Conservation (phyloP, 2,797 vertebrate species). For the Sebastes variabilis region DNA sequence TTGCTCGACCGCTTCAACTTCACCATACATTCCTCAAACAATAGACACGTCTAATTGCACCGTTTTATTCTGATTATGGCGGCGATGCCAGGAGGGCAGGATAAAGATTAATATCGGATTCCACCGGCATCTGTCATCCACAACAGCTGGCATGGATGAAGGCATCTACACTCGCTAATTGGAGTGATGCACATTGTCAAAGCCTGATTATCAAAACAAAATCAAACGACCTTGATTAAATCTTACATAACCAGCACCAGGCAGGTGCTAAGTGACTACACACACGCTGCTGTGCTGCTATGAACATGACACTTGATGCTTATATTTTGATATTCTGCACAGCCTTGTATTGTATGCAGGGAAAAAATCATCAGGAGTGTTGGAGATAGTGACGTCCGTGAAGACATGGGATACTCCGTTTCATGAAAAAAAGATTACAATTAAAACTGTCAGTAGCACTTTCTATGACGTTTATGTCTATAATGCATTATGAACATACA, state of each 20-base stretch:
- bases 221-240: constrained; percentile 1
- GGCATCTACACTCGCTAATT: background rate
- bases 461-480: too few species aligned
- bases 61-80: background rate
- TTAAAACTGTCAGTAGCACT: background rate
- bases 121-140: background rate
- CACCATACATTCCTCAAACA: background rate
- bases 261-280: background rate
- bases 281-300: background rate
- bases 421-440: background rate
- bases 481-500: too few species aligned
- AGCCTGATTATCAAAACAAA: constrained; percentile 11
- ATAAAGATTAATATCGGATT: background rate
- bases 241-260: background rate
- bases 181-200: constrained; percentile 7
- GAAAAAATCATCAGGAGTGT: background rate
- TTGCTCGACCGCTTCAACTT: background rate
- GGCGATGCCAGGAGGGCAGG: background rate
- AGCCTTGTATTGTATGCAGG: background rate
- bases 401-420: background rate
- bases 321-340: background rate
- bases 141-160: constrained; percentile 1
- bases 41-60: background rate
- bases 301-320: background rate
- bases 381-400: background rate